Conservation (phyloP, 30 jellyfish, hydroid and myxozoan genomes). For the Morbakka virulenta region DNA sequence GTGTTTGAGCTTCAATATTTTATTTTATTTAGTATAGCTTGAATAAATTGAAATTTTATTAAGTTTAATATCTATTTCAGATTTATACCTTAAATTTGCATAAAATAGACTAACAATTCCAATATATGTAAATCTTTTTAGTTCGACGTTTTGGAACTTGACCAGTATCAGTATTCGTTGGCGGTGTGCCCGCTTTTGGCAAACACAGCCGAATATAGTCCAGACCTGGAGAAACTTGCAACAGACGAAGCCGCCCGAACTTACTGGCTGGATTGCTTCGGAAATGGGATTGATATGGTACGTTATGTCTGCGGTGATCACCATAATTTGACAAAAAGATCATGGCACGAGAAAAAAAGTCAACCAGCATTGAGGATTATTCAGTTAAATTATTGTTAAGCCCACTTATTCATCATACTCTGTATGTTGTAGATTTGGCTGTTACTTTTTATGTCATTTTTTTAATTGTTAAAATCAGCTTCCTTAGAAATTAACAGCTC, state of each 20-base stretch:
- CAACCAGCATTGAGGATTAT: too few species aligned
- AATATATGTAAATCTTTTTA: neutral
- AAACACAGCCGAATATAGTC: slow-evolving; percentile 47
- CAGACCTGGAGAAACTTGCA: slow-evolving; percentile 83
- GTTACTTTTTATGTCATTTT: too few species aligned
- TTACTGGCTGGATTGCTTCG: slow-evolving; percentile 82
- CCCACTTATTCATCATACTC: too few species aligned
- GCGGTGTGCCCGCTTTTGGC: slow-evolving; percentile 82
- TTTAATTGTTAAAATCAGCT: too few species aligned
- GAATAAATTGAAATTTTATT: neutral
- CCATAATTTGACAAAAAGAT: too few species aligned
- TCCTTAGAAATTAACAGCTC: too few species aligned
- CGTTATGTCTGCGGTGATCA: neutral
- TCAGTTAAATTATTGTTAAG: too few species aligned
- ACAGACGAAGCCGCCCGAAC: slow-evolving; percentile 80
- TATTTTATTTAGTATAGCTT: neutral
- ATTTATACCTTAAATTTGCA: too few species aligned
- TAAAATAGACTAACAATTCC: neutral
- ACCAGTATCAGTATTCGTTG: slow-evolving; percentile 59
- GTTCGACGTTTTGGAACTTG: slow-evolving; percentile 88
- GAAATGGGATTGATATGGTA: slow-evolving; percentile 62
- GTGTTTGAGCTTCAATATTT: too few species aligned
- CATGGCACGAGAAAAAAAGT: too few species aligned
- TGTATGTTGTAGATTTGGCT: too few species aligned
- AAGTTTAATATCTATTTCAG: too few species aligned